Conservation (phyloP, 2,888 invertebrate genomes). For the Hyposoter didymator region DNA sequence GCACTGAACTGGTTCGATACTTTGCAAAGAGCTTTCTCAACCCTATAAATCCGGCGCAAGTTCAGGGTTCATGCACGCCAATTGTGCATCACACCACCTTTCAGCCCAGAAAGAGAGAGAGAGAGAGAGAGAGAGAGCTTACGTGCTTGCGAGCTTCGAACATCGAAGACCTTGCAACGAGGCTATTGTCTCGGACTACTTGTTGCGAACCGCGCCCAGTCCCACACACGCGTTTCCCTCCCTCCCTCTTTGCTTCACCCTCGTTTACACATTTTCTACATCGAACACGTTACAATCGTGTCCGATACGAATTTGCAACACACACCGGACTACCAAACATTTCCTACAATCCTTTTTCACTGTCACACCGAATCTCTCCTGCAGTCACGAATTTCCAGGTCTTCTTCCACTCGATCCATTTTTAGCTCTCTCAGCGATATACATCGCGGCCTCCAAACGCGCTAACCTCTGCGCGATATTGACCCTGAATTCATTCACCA, state of each 20-base stretch:
- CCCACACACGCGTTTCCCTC: conserved; percentile 53
- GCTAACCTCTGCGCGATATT: no score
- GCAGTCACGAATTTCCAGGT: conserved; percentile 23
- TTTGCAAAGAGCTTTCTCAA: conserved; percentile 56
- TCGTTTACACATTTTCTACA: not conserved
- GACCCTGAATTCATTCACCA: conserved; percentile 2
- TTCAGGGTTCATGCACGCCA: conserved; percentile 64
- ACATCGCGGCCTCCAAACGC: conserved; percentile 6
- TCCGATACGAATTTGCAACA: conserved; percentile 20
- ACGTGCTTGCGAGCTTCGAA: conserved; percentile 67
- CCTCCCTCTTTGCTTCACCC: not conserved
- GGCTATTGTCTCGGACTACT: conserved; percentile 71
- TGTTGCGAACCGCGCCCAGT: conserved; percentile 74
- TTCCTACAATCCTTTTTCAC: conserved; percentile 47
- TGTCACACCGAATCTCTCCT: conserved; percentile 44
- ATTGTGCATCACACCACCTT: conserved; percentile 46
- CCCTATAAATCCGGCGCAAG: conserved; percentile 64
- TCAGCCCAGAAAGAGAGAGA: conserved; percentile 12
- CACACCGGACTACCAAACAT: conserved; percentile 2
- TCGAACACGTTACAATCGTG: conserved; percentile 7
- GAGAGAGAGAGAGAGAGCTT: conserved; percentile 38
- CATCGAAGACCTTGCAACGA: conserved; percentile 67
- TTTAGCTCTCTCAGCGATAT: conserved; percentile 10
- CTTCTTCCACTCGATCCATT: conserved; percentile 12
- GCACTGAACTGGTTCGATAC: conserved; percentile 65